Percentiles rank a stretch among this genome's conserved stretches.
Conservation (phyloP, 2,113 vertebrate species). For the Plectropomus leopardus region DNA sequence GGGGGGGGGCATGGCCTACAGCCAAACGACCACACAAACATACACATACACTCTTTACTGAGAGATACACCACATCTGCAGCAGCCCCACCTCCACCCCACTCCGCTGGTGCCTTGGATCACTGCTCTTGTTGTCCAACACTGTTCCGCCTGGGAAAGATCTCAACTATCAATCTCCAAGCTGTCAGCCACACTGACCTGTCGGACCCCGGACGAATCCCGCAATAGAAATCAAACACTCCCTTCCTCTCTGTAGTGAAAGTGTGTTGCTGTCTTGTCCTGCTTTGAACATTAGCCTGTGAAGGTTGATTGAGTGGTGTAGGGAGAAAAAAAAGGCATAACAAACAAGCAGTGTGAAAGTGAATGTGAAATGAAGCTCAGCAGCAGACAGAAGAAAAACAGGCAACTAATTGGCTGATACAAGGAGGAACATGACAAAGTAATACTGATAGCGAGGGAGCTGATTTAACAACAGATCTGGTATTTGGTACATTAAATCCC, state of each 20-base stretch:
- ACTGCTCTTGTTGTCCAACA: slow-evolving; percentile 73
- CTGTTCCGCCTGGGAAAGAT: slow-evolving; percentile 71
- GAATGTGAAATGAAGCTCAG: slow-evolving; percentile 51
- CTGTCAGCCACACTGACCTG: slow-evolving; percentile 77
- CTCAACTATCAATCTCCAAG: slow-evolving; percentile 77
- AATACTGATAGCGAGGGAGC: slow-evolving; percentile 2
- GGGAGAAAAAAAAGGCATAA: slow-evolving; percentile 33
- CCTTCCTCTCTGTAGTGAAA: slow-evolving; percentile 58
- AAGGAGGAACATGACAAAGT: slow-evolving; percentile 31
- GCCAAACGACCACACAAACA: slow-evolving; percentile 49
- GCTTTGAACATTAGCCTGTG: slow-evolving; percentile 69
- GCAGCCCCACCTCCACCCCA: slow-evolving; percentile 39
- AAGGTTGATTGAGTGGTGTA: slow-evolving; percentile 66
- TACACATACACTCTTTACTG: slow-evolving; percentile 32
- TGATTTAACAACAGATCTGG: slow-evolving; percentile 12
- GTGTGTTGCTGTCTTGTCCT: slow-evolving; percentile 67
- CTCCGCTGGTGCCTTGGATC: slow-evolving; percentile 66
- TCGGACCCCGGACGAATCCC: slow-evolving; percentile 56
- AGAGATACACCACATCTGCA: slow-evolving; percentile 42
- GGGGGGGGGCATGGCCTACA: slow-evolving; percentile 26
- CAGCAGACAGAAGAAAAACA: slow-evolving; percentile 20
- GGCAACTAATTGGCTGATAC: slow-evolving; percentile 53
- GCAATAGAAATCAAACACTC: slow-evolving; percentile 70
- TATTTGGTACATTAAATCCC: not conserved
- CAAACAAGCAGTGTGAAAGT: slow-evolving; percentile 54